phyloP scores from a whole-genome alignment of 2,113 vertebrate species.

The Eurypyga helias region DNA sequence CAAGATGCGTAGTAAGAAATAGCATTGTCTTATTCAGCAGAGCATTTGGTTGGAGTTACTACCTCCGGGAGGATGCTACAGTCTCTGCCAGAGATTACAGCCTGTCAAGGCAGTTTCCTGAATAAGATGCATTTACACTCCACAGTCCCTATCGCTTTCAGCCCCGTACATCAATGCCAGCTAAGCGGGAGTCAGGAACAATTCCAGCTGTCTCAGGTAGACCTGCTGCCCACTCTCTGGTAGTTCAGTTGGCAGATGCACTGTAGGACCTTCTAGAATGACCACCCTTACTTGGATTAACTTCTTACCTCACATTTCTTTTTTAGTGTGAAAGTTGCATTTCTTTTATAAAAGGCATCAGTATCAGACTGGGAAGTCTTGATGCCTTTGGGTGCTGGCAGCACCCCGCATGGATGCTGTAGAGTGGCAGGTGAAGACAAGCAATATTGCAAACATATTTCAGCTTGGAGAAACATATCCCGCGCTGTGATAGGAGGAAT shows the following conservation, averaged over 20 bases:
- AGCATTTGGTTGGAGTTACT: neutral
- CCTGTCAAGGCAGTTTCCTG: neutral
- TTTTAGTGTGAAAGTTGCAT: neutral
- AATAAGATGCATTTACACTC: neutral
- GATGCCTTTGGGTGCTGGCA: constrained; percentile 1
- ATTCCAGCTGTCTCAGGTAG: neutral
- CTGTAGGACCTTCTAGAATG: neutral
- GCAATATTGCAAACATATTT: constrained; percentile 19
- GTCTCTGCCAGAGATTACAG: neutral
- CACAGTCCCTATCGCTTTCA: neutral
- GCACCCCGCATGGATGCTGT: neutral
- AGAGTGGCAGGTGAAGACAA: constrained; percentile 4
- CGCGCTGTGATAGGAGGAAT: neutral
- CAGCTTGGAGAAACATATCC: neutral
- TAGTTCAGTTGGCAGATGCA: neutral
- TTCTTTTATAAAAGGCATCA: neutral
- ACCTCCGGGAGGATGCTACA: neutral
- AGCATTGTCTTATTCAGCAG: neutral
- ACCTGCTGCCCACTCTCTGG: neutral
- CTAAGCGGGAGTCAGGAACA: neutral
- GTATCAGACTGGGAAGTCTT: neutral
- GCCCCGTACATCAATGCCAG: neutral
- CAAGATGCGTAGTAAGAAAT: neutral
- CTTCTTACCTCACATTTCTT: neutral
- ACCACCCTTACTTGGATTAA: neutral